Percentiles rank a stretch among this genome's conserved stretches.
phyloP scores from a whole-genome alignment of 1,140 invertebrate species.

The Trachymyrmex cornetzi region DNA sequence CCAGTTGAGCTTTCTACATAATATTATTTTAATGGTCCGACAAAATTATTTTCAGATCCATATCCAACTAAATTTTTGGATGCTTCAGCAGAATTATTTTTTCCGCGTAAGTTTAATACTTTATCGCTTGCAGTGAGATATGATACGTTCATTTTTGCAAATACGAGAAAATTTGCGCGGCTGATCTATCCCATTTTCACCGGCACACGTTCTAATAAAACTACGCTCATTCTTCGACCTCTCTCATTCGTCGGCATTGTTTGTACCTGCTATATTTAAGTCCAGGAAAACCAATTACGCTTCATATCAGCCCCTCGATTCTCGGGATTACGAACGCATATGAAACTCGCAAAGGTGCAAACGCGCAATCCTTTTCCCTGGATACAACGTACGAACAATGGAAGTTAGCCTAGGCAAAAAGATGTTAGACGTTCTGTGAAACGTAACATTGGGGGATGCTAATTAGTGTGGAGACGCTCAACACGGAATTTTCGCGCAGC shows the following conservation, averaged over 20 bases:
- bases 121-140: not conserved
- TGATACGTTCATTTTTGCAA: not conserved
- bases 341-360: not conserved
- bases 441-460: constrained; percentile 47
- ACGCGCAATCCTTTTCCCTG: constrained; percentile 2
- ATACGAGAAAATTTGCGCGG: not conserved
- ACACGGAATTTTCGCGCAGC: not conserved
- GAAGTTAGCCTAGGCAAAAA: not conserved
- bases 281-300: constrained; percentile 42
- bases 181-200: not conserved
- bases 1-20: too few relatives aligned
- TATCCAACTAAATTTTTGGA: too few relatives aligned
- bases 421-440: not conserved
- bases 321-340: constrained; percentile 25
- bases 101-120: not conserved
- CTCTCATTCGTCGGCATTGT: not conserved
- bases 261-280: constrained; percentile 21
- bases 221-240: not conserved
- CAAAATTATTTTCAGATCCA: too few relatives aligned
- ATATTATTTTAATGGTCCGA: too few relatives aligned
- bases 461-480: constrained; percentile 66
- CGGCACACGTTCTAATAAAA: constrained; percentile 29
- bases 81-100: too few relatives aligned
- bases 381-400: not conserved
- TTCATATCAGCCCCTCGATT: not conserved